phyloP scores from a whole-genome alignment of 2,113 vertebrate species.

The Marmota flaviventris region DNA sequence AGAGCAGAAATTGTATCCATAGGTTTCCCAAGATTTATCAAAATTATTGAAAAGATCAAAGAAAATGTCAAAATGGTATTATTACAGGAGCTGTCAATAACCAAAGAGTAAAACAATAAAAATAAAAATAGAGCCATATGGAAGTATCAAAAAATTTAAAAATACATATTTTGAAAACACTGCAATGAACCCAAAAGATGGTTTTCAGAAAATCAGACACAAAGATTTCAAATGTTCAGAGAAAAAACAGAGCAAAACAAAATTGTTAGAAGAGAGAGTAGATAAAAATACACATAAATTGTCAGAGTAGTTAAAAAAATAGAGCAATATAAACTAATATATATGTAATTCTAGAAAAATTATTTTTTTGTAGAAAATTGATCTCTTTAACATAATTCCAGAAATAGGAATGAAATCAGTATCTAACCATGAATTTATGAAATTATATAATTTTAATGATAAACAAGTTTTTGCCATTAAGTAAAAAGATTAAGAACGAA shows the following conservation, averaged over 20 bases:
- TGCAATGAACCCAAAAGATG: not conserved
- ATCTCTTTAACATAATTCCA: not conserved
- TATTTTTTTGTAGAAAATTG: not conserved
- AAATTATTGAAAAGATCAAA: not conserved
- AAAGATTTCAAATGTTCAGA: not conserved
- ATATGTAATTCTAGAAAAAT: too few species aligned
- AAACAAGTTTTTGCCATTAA: not conserved
- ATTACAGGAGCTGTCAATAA: not conserved
- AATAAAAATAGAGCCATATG: not conserved
- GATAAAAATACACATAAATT: not conserved
- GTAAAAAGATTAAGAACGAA: not conserved
- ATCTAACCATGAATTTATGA: not conserved
- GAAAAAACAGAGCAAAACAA: not conserved
- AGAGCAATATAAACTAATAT: not conserved
- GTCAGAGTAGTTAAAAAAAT: not conserved
- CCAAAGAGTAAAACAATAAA: not conserved
- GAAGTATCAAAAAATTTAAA: not conserved
- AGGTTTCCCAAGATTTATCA: accelerated
- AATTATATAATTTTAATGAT: not conserved
- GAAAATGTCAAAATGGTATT: not conserved
- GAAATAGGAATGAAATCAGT: not conserved
- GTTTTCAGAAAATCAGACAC: not conserved
- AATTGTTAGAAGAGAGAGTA: not conserved
- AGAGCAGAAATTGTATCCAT: not conserved
- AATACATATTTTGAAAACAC: not conserved